Conservation (phyloP, 2,797 vertebrate species). For the Tenualosa thibaudeaui region DNA sequence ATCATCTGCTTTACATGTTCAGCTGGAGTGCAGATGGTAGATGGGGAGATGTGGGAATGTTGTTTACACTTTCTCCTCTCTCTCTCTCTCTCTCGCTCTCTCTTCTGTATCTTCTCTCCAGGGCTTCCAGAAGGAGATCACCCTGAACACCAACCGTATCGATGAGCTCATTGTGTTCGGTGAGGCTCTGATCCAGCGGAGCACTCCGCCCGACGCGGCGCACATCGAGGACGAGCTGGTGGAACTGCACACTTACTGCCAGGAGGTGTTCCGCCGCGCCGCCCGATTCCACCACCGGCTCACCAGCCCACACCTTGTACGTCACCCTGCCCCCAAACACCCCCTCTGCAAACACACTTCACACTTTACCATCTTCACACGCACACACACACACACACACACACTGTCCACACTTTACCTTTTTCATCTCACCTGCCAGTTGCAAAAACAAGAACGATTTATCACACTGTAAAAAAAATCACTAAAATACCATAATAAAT, state of each 20-base stretch:
- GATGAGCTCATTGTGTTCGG: slow-evolving; percentile 90
- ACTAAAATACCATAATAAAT: too few species aligned
- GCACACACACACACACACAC: slow-evolving; percentile 6
- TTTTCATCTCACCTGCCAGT: too few species aligned
- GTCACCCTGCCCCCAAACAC: slow-evolving; percentile 21
- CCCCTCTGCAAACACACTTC: not conserved
- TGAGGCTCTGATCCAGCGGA: slow-evolving; percentile 90
- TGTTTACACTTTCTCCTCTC: not conserved
- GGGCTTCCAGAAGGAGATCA: slow-evolving; percentile 94
- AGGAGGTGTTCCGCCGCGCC: slow-evolving; percentile 90
- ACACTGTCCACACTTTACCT: not conserved
- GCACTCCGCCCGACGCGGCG: slow-evolving; percentile 82
- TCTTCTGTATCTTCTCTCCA: slow-evolving; percentile 51
- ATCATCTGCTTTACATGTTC: too few species aligned
- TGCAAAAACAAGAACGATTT: too few species aligned
- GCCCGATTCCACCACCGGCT: slow-evolving; percentile 89
- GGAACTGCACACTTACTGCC: slow-evolving; percentile 91
- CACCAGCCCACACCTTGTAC: slow-evolving; percentile 76
- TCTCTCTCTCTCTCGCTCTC: not conserved
- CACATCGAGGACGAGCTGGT: slow-evolving; percentile 91
- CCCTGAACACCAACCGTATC: slow-evolving; percentile 88
- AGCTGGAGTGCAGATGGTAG: too few species aligned
- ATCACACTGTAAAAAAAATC: too few species aligned
- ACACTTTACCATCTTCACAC: not conserved
- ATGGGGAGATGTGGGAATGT: too few species aligned